These are phyloP conservation scores for Littorina saxatilis DNA, from an alignment of 1,140 invertebrate genomes.

Conservation along the genomic window DNA sequence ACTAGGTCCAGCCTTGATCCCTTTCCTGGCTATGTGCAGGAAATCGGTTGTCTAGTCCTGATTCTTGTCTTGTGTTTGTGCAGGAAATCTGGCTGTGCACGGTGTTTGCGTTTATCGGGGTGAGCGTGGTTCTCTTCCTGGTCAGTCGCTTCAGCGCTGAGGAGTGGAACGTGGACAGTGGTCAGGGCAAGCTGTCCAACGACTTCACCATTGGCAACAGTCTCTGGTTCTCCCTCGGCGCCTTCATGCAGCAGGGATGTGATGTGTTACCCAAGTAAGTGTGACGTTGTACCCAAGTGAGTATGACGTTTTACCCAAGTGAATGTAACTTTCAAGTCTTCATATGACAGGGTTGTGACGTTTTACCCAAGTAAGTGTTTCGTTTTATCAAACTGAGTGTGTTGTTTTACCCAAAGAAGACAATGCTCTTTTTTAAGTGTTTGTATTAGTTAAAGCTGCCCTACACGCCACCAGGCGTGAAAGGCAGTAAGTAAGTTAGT, in stretches of 20 bases:
- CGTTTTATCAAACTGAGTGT: neutral
- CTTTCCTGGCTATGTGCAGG: too few relatives aligned
- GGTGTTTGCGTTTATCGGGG: constrained; percentile 80
- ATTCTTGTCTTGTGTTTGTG: too few relatives aligned
- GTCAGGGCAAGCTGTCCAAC: constrained; percentile 82
- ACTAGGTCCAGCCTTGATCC: too few relatives aligned
- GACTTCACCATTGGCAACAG: constrained; percentile 98
- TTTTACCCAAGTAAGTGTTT: constrained; percentile 88
- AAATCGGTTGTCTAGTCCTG: too few relatives aligned
- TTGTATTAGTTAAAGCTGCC: too few relatives aligned
- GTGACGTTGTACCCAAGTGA: neutral
- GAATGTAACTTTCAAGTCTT: too few relatives aligned
- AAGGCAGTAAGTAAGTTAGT: too few relatives aligned
- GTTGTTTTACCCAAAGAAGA: neutral
- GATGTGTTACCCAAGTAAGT: constrained; percentile 94
- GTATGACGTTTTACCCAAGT: neutral
- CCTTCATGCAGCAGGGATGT: constrained; percentile 99
- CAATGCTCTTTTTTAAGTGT: too few relatives aligned
- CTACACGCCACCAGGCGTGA: too few relatives aligned
- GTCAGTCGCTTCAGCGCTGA: constrained; percentile 96
- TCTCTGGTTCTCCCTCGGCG: constrained; percentile 91
- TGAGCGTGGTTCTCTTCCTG: constrained; percentile 95
- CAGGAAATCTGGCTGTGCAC: constrained; percentile 50
- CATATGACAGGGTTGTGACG: constrained; percentile 99
- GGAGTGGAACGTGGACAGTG: constrained; percentile 87